These are phyloP conservation scores for Brachionus calyciflorus DNA, from an alignment of 1,140 invertebrate genomes.

Conservation along the genomic window DNA sequence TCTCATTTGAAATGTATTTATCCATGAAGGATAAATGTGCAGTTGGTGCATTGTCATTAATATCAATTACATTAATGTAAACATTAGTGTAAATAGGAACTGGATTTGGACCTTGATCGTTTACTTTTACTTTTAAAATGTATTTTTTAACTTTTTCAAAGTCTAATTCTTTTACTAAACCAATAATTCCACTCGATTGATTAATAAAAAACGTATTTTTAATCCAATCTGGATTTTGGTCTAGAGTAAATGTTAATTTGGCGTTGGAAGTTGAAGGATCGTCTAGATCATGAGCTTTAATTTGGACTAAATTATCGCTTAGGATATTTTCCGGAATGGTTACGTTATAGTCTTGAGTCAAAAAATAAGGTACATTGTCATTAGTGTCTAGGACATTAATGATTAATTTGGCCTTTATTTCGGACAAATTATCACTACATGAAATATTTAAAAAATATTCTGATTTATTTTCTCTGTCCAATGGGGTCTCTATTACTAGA, in stretches of 20 bases:
- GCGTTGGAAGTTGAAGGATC: neutral
- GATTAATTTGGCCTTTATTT: neutral
- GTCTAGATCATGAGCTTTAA: constrained; percentile 3
- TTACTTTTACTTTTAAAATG: neutral
- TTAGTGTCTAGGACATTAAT: constrained; percentile 36
- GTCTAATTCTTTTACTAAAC: neutral
- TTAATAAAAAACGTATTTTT: neutral
- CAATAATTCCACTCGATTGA: neutral
- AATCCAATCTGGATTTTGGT: neutral
- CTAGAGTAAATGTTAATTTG: neutral
- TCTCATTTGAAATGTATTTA: constrained; percentile 20
- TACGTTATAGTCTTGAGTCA: neutral
- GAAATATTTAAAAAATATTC: neutral
- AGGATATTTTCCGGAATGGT: constrained; percentile 12
- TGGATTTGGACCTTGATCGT: constrained; percentile 31
- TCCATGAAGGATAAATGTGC: neutral
- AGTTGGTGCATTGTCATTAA: constrained; percentile 25
- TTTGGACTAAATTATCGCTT: neutral
- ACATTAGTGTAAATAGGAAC: constrained; percentile 28
- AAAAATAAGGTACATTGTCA: constrained; percentile 29
- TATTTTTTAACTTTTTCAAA: constrained; percentile 13
- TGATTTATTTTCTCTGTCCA: constrained; percentile 7
- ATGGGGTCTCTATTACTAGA: neutral
- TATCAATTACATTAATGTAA: neutral
- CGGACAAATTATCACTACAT: neutral